Evolutionary conservation across 2,797 vertebrate species (phyloP).

Genomic region (Catharus ustulatus): DNA sequence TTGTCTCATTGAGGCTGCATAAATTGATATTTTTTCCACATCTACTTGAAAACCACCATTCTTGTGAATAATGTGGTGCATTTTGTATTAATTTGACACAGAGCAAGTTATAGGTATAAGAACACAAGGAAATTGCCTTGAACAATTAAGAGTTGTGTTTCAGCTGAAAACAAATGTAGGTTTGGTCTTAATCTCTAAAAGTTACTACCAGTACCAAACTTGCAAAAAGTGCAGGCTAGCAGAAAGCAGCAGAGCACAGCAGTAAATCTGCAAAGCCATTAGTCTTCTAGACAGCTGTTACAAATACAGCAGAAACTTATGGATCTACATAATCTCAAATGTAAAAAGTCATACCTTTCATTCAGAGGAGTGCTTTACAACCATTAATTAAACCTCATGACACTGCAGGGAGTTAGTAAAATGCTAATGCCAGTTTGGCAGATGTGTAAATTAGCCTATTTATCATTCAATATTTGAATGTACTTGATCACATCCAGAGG

Average conservation of each 20-base stretch:
- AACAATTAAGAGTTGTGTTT: not conserved
- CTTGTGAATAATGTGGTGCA: not conserved
- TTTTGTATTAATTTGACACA: not conserved
- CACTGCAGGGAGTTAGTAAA: conserved; percentile 42
- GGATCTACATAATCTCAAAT: conserved; percentile 27
- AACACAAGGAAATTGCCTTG: not conserved
- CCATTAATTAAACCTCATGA: conserved; percentile 47
- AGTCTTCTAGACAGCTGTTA: conserved; percentile 37
- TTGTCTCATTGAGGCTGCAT: not conserved
- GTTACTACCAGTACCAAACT: not conserved
- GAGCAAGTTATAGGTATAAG: not conserved
- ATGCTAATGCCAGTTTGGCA: conserved; percentile 44
- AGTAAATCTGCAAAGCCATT: conserved; percentile 36
- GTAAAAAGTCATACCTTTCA: conserved; percentile 37
- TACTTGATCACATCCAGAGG: conserved; percentile 10
- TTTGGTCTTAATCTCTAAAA: not conserved
- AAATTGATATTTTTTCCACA: not conserved
- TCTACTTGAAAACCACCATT: not conserved
- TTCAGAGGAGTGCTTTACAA: conserved; percentile 48
- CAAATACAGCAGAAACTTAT: conserved; percentile 26
- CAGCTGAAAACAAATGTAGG: not conserved
- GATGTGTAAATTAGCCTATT: conserved; percentile 52
- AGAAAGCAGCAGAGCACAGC: conserved; percentile 42
- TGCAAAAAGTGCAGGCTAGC: not conserved
- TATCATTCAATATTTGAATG: conserved; percentile 46